phyloP scores from a whole-genome alignment of 2,888 invertebrate genomes.

The Nematopogon swammerdamellus region DNA sequence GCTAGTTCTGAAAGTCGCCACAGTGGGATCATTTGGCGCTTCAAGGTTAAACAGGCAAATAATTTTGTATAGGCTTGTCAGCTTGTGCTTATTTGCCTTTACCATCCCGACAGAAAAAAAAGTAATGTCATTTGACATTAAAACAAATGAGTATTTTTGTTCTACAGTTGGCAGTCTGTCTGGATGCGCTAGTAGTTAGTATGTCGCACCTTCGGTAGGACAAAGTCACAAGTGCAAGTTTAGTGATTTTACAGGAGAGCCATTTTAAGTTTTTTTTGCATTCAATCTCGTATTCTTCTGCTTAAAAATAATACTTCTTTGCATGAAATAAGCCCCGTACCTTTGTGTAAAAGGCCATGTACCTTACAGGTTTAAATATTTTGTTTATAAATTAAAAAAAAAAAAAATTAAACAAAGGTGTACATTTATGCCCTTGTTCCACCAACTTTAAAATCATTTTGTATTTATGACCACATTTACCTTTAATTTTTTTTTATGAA shows the following conservation, averaged over 20 bases:
- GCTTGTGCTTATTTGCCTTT: not conserved
- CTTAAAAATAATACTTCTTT: not conserved
- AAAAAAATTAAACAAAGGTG: conserved; percentile 3
- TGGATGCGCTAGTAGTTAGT: no score
- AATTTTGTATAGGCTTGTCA: not conserved
- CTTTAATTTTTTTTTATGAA: conserved; percentile 6
- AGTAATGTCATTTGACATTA: no score
- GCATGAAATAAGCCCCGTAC: no score
- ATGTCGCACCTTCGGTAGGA: conserved; percentile 12
- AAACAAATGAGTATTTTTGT: no score
- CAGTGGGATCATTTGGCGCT: no score
- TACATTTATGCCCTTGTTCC: conserved; percentile 7
- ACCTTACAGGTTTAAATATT: conserved; percentile 3
- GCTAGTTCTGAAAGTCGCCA: no score
- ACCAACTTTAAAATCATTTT: conserved; percentile 7
- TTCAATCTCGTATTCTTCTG: conserved; percentile 7
- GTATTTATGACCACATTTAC: conserved; percentile 6
- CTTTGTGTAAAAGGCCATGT: not conserved
- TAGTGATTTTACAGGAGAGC: conserved; percentile 12
- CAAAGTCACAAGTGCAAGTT: conserved; percentile 10
- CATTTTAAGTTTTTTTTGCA: conserved; percentile 10
- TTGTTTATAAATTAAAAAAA: conserved; percentile 3
- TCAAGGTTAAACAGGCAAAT: no score
- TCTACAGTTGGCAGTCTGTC: no score
- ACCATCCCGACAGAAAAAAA: no score